These are phyloP conservation scores for Bombus balteatus DNA, from an alignment of 1,140 invertebrate species.

Conservation along the genomic window DNA sequence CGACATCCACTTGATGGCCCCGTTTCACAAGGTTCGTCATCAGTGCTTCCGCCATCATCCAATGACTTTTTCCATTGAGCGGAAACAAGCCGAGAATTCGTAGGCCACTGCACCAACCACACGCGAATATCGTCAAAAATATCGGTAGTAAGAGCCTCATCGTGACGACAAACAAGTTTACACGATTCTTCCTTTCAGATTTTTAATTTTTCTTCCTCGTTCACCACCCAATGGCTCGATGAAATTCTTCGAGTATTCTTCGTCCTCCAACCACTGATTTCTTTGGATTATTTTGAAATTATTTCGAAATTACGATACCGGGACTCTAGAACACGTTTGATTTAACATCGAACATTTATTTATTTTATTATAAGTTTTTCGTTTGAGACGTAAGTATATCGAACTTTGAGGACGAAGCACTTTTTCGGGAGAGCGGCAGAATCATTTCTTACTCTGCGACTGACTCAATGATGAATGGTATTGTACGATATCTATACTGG, in stretches of 20 bases:
- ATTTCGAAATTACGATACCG: background rate
- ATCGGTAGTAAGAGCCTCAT: conserved; percentile 16
- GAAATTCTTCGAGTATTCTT: too few species aligned
- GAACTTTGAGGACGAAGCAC: background rate
- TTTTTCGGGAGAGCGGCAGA: background rate
- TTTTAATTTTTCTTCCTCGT: background rate
- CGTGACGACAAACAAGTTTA: background rate
- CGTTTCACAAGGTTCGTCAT: conserved; percentile 75
- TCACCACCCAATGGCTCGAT: too few species aligned
- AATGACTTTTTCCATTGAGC: conserved; percentile 77
- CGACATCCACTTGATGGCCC: conserved; percentile 80
- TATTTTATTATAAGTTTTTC: background rate
- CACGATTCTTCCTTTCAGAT: background rate
- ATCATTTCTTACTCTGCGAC: background rate
- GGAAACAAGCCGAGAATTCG: conserved; percentile 77
- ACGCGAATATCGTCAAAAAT: background rate
- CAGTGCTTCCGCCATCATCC: conserved; percentile 72
- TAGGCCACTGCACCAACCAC: conserved; percentile 21
- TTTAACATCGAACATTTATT: background rate
- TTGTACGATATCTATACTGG: too few species aligned
- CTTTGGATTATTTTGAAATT: background rate
- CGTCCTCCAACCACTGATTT: background rate
- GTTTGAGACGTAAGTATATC: background rate
- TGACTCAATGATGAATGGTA: background rate
- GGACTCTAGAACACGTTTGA: background rate